phyloP scores from a whole-genome alignment of 2,888 invertebrate genomes.

The Therioaphis trifolii region DNA sequence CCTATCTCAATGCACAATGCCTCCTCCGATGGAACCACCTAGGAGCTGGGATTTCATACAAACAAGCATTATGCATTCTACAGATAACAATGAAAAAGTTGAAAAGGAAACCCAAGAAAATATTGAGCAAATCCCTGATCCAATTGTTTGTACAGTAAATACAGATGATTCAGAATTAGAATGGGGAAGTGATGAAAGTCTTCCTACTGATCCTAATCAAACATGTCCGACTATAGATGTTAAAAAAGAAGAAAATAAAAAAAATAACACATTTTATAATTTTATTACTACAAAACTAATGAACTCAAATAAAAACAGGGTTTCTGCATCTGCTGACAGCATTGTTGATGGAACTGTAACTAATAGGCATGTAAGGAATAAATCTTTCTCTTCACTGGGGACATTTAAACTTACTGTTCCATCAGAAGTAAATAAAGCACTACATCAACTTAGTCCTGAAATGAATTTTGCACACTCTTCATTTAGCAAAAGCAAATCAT shows the following conservation, averaged over 20 bases:
- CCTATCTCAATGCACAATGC: conserved; percentile 66
- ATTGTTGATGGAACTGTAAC: conserved; percentile 29
- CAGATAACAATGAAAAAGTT: conserved; percentile 21
- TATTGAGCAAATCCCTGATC: conserved; percentile 51
- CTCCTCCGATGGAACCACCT: conserved; percentile 68
- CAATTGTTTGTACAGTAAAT: conserved; percentile 46
- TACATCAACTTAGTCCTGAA: conserved; percentile 58
- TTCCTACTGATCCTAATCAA: conserved; percentile 59
- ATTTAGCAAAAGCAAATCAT: conserved; percentile 57
- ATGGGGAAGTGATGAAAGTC: conserved; percentile 61
- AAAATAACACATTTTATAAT: conserved; percentile 47
- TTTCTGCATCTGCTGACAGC: conserved; percentile 54
- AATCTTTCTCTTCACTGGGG: conserved; percentile 37
- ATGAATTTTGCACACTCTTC: conserved; percentile 58
- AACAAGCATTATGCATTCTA: conserved; percentile 66
- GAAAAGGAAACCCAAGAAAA: conserved; percentile 44
- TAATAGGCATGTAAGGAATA: conserved; percentile 55
- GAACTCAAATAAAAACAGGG: conserved; percentile 48
- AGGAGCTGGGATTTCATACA: conserved; percentile 68
- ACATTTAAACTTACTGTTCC: conserved; percentile 49
- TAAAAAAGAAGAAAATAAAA: conserved; percentile 49
- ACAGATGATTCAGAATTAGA: conserved; percentile 59
- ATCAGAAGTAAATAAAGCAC: conserved; percentile 55
- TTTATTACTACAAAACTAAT: conserved; percentile 49
- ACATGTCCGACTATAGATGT: not conserved